Percentiles rank a stretch among this genome's conserved stretches.
phyloP scores from a whole-genome alignment of 1,140 invertebrate genomes.

The Adelges cooleyi region DNA sequence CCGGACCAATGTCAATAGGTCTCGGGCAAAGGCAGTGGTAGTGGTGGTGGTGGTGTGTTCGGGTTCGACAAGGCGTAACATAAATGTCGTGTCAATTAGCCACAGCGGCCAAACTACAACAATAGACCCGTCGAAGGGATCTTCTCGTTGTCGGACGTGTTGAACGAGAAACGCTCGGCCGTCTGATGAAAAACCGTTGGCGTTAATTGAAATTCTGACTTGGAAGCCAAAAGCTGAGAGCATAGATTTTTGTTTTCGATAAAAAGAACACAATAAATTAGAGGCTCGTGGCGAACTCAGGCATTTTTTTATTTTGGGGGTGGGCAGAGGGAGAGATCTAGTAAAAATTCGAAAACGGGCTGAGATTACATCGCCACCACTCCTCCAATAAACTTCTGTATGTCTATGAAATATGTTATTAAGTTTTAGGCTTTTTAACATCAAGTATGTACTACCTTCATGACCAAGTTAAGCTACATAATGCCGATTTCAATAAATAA shows the following conservation, averaged over 20 bases:
- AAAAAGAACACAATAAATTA: background rate
- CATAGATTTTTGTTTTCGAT: background rate
- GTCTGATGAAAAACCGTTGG: background rate
- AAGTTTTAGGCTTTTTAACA: too few species aligned
- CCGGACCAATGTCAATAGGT: background rate
- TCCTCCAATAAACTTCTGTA: too few species aligned
- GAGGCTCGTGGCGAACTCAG: background rate
- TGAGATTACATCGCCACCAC: background rate
- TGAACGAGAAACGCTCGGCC: background rate
- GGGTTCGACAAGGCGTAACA: conserved; percentile 20
- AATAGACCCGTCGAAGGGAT: background rate
- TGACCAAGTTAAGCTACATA: too few species aligned
- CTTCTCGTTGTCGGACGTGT: background rate
- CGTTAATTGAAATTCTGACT: conserved; percentile 18
- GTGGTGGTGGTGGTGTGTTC: background rate
- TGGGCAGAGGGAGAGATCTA: background rate
- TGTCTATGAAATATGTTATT: too few species aligned
- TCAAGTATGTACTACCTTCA: too few species aligned
- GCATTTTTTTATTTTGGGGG: background rate
- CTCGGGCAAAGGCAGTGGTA: too few species aligned
- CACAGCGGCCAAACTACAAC: too few species aligned
- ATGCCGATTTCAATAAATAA: too few species aligned
- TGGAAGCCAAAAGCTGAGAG: too few species aligned
- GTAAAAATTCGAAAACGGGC: too few species aligned
- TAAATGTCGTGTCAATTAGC: conserved; percentile 23